Evolutionary conservation across 2,797 vertebrate species (phyloP).

Genomic region (Pelobates cultripes): DNA sequence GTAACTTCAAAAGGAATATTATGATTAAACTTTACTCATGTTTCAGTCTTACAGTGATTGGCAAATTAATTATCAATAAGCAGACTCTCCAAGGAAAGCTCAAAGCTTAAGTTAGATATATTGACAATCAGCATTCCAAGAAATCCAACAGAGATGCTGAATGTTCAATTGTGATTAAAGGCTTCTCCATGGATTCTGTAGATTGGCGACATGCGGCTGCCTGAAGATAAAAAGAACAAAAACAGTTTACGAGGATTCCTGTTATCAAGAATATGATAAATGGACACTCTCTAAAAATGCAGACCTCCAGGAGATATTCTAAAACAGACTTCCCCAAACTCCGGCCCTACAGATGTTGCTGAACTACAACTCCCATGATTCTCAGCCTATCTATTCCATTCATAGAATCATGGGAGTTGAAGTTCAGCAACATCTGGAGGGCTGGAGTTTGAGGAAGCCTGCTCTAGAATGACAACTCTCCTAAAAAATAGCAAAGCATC

Average conservation of each 20-base stretch:
- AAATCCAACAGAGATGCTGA: slow-evolving; percentile 19
- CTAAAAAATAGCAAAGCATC: too few relatives aligned
- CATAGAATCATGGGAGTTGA: too few relatives aligned
- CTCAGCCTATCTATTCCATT: too few relatives aligned
- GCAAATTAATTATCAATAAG: slow-evolving; percentile 37
- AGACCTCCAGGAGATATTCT: too few relatives aligned
- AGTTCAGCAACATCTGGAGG: too few relatives aligned
- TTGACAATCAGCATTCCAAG: slow-evolving; percentile 21
- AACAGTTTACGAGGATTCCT: not conserved
- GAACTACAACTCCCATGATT: too few relatives aligned
- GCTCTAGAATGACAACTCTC: too few relatives aligned
- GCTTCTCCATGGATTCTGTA: not conserved
- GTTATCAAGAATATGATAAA: not conserved
- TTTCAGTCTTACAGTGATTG: slow-evolving; percentile 8
- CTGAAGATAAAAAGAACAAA: slow-evolving; percentile 24
- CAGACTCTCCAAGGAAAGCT: slow-evolving; percentile 4
- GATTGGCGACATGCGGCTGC: slow-evolving; percentile 4
- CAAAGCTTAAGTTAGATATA: slow-evolving; percentile 24
- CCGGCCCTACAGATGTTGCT: too few relatives aligned
- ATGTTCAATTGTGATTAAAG: not conserved
- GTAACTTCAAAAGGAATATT: slow-evolving; percentile 43
- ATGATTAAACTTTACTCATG: slow-evolving; percentile 21
- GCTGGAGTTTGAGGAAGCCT: too few relatives aligned
- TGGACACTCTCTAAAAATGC: not conserved
- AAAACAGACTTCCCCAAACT: too few relatives aligned